Evolutionary conservation across 2,888 invertebrate genomes (phyloP).

Genomic region (Mythimna lalbum): DNA sequence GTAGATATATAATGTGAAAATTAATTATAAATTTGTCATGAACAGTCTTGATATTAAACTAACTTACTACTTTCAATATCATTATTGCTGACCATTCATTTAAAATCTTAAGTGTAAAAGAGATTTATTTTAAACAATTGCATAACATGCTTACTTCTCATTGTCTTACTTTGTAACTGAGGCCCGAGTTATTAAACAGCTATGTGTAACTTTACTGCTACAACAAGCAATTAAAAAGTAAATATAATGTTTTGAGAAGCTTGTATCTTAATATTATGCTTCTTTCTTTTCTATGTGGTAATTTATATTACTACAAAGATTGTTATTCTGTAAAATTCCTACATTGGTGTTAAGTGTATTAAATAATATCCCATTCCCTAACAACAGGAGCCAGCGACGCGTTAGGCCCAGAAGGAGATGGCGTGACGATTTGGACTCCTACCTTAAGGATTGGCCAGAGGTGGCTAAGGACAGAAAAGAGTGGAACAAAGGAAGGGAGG

Average conservation of each 20-base stretch:
- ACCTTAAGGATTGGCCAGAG: too few species aligned
- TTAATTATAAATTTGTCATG: not conserved
- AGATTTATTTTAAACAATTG: not conserved
- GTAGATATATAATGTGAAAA: not conserved
- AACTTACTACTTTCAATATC: not conserved
- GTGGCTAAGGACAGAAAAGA: too few species aligned
- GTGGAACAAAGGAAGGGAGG: too few species aligned
- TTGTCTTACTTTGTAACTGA: not conserved
- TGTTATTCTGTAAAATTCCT: not conserved
- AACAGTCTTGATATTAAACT: not conserved
- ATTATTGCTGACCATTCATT: not conserved
- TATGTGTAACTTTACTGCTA: not conserved
- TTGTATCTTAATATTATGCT: not conserved
- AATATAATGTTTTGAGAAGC: conserved; percentile 1
- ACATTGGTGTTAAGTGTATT: not conserved
- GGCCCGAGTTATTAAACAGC: not conserved
- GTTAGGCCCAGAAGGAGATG: too few species aligned
- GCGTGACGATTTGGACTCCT: too few species aligned
- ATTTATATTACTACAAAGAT: not conserved
- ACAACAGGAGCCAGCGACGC: too few species aligned
- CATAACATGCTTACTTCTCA: not conserved
- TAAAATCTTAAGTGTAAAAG: not conserved
- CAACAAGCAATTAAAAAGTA: conserved; percentile 3
- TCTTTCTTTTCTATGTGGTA: not conserved
- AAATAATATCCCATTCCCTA: conserved; percentile 1